Base-by-base conservation (phyloP, 1,140 invertebrate species). In the Leptinotarsa defecta region DNA sequence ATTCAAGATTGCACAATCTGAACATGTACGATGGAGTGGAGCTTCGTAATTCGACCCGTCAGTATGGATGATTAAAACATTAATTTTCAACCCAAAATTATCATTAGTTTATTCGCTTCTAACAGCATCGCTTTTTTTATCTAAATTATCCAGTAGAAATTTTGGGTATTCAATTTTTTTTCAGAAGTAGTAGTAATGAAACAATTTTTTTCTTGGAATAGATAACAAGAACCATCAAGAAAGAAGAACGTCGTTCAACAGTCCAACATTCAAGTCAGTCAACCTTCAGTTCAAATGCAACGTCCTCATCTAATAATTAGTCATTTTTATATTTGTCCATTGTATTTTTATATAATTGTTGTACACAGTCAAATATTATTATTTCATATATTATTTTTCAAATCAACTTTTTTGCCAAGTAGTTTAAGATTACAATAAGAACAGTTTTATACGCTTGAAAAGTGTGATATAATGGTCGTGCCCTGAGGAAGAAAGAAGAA, bases 1-100 rank as follows among this genome's bases (percentile, higher is more conserved):
- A 91, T 83, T 90, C 90, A 78, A 88, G 88, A 86, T 88, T 90
- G 75, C 88, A 92, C 85, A 91, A 91, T 86, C 86, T 92, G 78
- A 91, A 90, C 88, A 90, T 91, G 86, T 92, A 90, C 87, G 90
- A 91, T 83, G 91, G 91, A 77, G 87, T 88, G 80, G 90, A 91
- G 83, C 88, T 91, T 67, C 87, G 90, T 83, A 90, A 90, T 86
- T 89, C 90, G 83, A 91, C 90, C 82, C 89, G 91, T 87, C 90
- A 91, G 89, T 91, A 91, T 88, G 90, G 90, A 91, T 91, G 90
- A 91, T 88, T 85, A 84, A 85, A 84, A 84, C 79, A 77, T 82
- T 84, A 84, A 83, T 74, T 73, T 72, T 71, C 71, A 81, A 43
- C 71, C 74, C 69, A 80, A 79, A 78, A 76, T 70, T 74, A 62